phyloP scores from a whole-genome alignment of 2,888 invertebrate genomes.

The Ecliptopera silaceata region DNA sequence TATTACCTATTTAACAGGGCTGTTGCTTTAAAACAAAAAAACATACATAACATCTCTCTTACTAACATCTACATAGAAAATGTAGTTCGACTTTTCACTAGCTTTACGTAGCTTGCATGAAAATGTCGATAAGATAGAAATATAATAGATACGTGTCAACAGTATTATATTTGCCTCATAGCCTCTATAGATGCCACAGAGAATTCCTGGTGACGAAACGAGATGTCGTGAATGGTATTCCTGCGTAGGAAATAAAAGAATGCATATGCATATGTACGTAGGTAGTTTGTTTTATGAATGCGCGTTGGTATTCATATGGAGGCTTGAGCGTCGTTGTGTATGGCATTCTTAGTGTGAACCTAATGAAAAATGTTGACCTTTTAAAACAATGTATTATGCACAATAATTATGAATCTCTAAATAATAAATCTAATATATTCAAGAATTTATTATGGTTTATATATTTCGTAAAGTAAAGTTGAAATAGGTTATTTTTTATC shows the following conservation, averaged over 20 bases:
- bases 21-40: no score
- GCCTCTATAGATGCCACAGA: slow-evolving; percentile 1
- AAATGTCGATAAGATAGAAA: neutral
- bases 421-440: neutral
- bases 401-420: neutral
- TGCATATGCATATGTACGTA: slow-evolving; percentile 13
- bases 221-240: slow-evolving; percentile 22
- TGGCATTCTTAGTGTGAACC: neutral
- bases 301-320: slow-evolving; percentile 6
- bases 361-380: no score
- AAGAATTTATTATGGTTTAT: neutral
- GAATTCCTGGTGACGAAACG: slow-evolving; percentile 13
- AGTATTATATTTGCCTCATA: neutral
- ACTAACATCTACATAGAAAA: no score
- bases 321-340: neutral
- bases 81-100: no score
- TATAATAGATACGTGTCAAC: neutral
- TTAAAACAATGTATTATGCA: neutral
- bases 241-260: slow-evolving; percentile 19
- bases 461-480: neutral
- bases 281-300: slow-evolving; percentile 10
- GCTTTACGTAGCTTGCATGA: neutral
- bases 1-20: no score
- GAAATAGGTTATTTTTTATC: slow-evolving; percentile 11
- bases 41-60: no score